These are phyloP conservation scores for Tupaia chinensis DNA, from an alignment of 2,113 vertebrate genomes.

Conservation along the genomic window DNA sequence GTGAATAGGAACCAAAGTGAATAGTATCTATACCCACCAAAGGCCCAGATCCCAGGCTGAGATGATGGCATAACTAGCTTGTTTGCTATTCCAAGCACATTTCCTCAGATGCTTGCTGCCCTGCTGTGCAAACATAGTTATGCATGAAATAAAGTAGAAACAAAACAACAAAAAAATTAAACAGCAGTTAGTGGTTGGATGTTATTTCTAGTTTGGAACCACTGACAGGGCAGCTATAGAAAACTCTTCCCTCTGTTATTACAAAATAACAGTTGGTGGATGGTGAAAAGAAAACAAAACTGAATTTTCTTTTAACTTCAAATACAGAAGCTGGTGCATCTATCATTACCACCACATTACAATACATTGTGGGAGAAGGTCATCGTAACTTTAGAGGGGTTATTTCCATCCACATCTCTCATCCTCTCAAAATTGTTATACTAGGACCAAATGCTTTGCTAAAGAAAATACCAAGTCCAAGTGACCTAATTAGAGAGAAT, in stretches of 20 bases:
- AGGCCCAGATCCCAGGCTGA: constrained; percentile 38
- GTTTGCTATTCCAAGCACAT: constrained; percentile 74
- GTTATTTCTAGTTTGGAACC: constrained; percentile 88
- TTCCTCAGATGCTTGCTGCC: constrained; percentile 75
- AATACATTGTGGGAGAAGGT: constrained; percentile 84
- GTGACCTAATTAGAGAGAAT: constrained; percentile 68
- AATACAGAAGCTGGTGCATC: constrained; percentile 84
- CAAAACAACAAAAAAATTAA: constrained; percentile 73
- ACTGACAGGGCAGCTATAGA: constrained; percentile 83
- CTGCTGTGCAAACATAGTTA: constrained; percentile 82
- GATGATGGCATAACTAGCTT: constrained; percentile 27
- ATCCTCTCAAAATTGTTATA: constrained; percentile 84
- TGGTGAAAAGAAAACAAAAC: constrained; percentile 86
- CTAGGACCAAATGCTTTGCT: constrained; percentile 70
- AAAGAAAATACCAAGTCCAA: constrained; percentile 72
- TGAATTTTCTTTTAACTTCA: constrained; percentile 86
- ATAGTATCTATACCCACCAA: not conserved
- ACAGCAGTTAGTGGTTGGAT: constrained; percentile 86
- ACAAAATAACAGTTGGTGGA: constrained; percentile 88
- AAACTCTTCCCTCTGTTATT: constrained; percentile 88
- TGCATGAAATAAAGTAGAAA: constrained; percentile 78
- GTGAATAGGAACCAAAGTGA: not conserved
- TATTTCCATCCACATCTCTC: constrained; percentile 83
- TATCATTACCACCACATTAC: constrained; percentile 82
- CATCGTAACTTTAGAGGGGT: constrained; percentile 85